Evolutionary conservation across 1,140 invertebrate species (phyloP), one percentile per base, ranked within the genome.

Genomic region (Chironomus striatipennis): DNA sequence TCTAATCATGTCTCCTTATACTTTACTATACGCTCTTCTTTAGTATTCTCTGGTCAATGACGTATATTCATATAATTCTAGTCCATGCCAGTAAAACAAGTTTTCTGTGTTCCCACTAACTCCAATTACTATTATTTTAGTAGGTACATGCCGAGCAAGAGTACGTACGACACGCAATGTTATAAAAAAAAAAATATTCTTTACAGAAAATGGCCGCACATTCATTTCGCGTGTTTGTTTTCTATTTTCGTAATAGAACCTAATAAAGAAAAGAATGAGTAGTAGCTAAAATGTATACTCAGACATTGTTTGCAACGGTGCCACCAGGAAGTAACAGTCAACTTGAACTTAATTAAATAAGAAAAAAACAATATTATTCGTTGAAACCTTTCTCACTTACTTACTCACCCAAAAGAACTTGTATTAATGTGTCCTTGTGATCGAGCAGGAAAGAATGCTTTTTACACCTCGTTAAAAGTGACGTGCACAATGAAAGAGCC

Each of bases 391-490:
- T 34, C 24, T 34, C 24, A 34, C 24, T 34, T 34, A 34, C 24
- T 34, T 34, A 34, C 24, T 34, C 24, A 34, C 24, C 5, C 24
- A 34, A 34, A 57, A 57, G 10, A 57, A 57, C 47, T 12, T n/a
- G n/a, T n/a, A 57, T 57, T 2, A 12, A 57, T 57, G n/a, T n/a
- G 9, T 57, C n/a, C n/a, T 57, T 57, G 65, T 70, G 65, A 8
- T 4, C n/a, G 7, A 20, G 65, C 65, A 70, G 65, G 17, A 70
- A 70, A 70, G 18, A 20, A 15, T 18, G n/a, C 18, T 70, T 57
- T 70, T 70, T 70, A 18, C 65, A 70, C 65, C 65, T 70, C 65
- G 65, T 70, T 70, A 70, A 57, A 70, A 70, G 65, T 70, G 65
- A 70, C 65, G 65, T 21, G 47, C 65, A 18, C 18, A 70, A 18